phyloP scores from a whole-genome alignment of 2,888 invertebrate genomes.

The Iselma pallidipennis region DNA sequence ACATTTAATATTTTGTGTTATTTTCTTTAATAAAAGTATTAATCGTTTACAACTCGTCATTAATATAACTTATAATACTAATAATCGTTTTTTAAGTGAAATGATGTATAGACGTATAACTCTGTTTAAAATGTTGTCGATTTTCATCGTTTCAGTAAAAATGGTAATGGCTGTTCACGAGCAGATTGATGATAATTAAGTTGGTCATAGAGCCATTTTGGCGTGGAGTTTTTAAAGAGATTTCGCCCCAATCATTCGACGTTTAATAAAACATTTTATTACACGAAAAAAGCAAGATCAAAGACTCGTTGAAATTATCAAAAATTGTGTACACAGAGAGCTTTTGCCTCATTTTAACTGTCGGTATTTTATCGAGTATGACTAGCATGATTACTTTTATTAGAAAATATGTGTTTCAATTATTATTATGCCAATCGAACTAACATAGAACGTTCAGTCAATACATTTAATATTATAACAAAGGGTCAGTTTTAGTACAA shows the following conservation, averaged over 20 bases:
- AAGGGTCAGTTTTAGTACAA: conserved; percentile 1
- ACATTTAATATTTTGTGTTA: no score
- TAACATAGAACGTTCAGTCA: neutral
- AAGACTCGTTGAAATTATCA: neutral
- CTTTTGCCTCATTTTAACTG: neutral
- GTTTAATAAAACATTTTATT: neutral
- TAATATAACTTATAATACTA: no score
- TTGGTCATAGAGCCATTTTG: neutral
- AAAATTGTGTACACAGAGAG: neutral
- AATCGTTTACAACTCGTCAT: no score
- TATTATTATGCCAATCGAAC: neutral
- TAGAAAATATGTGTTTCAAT: neutral
- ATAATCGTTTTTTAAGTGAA: no score
- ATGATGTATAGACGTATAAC: no score
- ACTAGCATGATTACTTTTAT: no score
- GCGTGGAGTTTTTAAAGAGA: neutral
- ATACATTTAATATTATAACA: conserved; percentile 9
- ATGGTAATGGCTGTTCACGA: neutral
- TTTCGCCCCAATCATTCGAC: neutral
- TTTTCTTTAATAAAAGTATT: no score
- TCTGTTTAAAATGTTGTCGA: neutral
- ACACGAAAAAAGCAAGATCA: neutral
- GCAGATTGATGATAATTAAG: neutral
- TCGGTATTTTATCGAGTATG: neutral
- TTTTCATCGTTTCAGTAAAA: neutral